phyloP scores from a whole-genome alignment of 2,888 invertebrate genomes.

The Sarcophaga variegata region DNA sequence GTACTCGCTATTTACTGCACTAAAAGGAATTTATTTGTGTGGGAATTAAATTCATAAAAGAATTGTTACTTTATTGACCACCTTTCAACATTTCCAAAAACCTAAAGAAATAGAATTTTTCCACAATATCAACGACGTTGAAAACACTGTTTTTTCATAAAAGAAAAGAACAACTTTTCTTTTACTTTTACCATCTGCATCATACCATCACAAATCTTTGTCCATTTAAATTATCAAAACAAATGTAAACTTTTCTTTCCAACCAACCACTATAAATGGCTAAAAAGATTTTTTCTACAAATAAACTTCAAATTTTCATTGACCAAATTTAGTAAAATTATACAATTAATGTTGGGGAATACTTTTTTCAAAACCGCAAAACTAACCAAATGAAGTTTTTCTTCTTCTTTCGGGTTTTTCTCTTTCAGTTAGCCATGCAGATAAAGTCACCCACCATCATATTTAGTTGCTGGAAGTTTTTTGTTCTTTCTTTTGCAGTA shows the following conservation, averaged over 20 bases:
- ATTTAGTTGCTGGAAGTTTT: slow-evolving; percentile 33
- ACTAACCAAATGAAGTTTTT: slow-evolving; percentile 15
- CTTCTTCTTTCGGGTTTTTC: neutral
- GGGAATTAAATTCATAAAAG: no score
- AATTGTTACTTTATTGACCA: no score
- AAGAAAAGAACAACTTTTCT: no score
- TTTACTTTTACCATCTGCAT: neutral
- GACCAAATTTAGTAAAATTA: slow-evolving; percentile 66
- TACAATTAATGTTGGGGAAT: slow-evolving; percentile 59
- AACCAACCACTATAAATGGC: slow-evolving; percentile 5
- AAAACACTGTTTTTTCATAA: no score
- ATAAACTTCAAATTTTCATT: slow-evolving; percentile 30
- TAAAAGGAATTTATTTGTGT: no score
- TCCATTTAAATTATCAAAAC: no score
- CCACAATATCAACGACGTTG: no score
- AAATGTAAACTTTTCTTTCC: slow-evolving; percentile 11
- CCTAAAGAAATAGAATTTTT: no score
- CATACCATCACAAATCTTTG: no score
- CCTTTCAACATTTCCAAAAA: no score
- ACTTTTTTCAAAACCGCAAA: slow-evolving; percentile 32
- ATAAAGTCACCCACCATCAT: slow-evolving; percentile 63
- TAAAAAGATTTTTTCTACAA: slow-evolving; percentile 2
- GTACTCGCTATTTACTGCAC: no score
- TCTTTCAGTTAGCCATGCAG: slow-evolving; percentile 21
- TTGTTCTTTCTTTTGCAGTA: no score